A percentile compares a stretch with the other conserved stretches of the same genome.
Evolutionary conservation across 92 coral and sea anemone genomes (phyloP).

Genomic region (Virgularia gustaviana): DNA sequence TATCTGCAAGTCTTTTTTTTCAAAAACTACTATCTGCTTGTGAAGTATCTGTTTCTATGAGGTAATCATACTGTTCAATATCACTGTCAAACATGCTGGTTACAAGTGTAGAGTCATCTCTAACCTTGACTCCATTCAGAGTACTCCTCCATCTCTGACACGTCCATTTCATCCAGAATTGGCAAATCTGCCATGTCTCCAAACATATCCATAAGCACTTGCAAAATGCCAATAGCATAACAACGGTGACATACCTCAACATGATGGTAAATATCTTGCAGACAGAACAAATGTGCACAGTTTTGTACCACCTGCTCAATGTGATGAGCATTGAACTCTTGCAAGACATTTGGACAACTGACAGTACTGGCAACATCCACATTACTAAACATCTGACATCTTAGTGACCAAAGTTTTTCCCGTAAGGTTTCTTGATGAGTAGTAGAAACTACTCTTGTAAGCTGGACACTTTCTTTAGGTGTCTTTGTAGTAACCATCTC

Average conservation of each 20-base stretch:
- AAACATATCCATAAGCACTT: not conserved
- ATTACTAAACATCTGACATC: slow-evolving; percentile 4
- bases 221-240: not conserved
- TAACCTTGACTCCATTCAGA: slow-evolving; percentile 1
- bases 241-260: slow-evolving; percentile 6
- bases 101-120: not conserved
- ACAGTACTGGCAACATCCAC: not conserved
- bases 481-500: not conserved
- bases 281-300: not conserved
- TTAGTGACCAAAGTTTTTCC: not conserved
- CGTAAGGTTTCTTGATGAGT: slow-evolving; percentile 9
- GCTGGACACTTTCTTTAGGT: not conserved
- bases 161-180: not conserved
- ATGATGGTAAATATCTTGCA: not conserved
- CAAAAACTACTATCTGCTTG: no score
- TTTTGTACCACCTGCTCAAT: not conserved
- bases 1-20: no score
- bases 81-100: no score
- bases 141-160: not conserved
- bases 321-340: not conserved
- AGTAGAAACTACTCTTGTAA: not conserved
- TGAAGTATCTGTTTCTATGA: no score
- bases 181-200: not conserved
- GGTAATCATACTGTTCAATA: no score
- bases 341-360: not conserved